Evolutionary conservation across 2,113 vertebrate species (phyloP).

Genomic region (Oncorhynchus clarkii): DNA sequence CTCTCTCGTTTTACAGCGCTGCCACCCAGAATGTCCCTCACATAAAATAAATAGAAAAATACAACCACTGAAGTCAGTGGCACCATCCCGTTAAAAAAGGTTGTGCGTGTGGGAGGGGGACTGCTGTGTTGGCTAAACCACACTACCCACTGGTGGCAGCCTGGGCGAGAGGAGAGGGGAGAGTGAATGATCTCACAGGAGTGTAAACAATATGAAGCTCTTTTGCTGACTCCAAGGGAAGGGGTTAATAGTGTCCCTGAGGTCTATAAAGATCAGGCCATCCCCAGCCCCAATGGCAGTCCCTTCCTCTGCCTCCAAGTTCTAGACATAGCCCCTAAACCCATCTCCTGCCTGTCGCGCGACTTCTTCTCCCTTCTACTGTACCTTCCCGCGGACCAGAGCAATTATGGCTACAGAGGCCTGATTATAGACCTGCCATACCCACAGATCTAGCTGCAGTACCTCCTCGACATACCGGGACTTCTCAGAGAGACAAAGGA

Average conservation of each 20-base stretch:
- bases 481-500: slow-evolving; percentile 9
- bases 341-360: background rate
- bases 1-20: slow-evolving; percentile 31
- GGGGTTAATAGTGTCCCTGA: background rate
- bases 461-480: slow-evolving; percentile 18
- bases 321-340: background rate
- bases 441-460: slow-evolving; percentile 44
- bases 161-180: slow-evolving; percentile 5
- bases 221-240: slow-evolving; percentile 28
- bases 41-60: slow-evolving; percentile 43
- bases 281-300: background rate
- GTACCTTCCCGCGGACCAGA: slow-evolving; percentile 57
- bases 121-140: background rate
- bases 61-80: slow-evolving; percentile 18
- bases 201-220: background rate
- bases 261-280: background rate
- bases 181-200: slow-evolving; percentile 4
- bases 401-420: slow-evolving; percentile 70
- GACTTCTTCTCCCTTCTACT: background rate
- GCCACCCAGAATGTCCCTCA: slow-evolving; percentile 34
- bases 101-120: background rate
- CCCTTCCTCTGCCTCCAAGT: background rate
- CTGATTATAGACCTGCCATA: slow-evolving; percentile 60
- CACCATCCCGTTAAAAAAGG: slow-evolving; percentile 22
- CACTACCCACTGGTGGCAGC: slow-evolving; percentile 1